Conservation (phyloP, 1,140 invertebrate species). For the Drosophila asahinai region DNA sequence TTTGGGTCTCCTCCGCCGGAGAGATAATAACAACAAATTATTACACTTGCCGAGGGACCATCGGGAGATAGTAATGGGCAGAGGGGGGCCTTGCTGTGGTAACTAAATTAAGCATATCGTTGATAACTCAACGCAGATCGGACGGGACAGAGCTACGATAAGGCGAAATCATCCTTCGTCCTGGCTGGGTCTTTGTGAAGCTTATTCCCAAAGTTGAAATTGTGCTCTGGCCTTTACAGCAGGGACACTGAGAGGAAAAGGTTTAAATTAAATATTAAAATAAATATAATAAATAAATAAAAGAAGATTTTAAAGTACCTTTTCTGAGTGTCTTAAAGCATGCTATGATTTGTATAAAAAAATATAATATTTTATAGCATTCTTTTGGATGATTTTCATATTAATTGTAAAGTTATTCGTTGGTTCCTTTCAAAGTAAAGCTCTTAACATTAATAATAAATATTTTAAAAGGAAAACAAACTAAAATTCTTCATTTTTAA, state of each 20-base stretch:
- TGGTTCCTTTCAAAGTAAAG: too few species aligned
- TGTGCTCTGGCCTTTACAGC: neutral
- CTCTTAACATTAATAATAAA: too few species aligned
- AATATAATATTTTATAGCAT: too few species aligned
- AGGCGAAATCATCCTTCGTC: conserved; percentile 29
- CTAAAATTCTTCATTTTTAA: too few species aligned
- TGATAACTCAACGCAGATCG: conserved; percentile 72
- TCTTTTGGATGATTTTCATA: too few species aligned
- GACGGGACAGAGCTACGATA: conserved; percentile 45
- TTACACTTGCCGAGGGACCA: conserved; percentile 60
- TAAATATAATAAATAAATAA: too few species aligned
- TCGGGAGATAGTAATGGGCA: neutral
- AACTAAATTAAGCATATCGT: conserved; percentile 68
- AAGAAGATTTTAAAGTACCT: too few species aligned
- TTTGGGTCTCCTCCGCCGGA: conserved; percentile 36
- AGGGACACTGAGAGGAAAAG: conserved; percentile 4
- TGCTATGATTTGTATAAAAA: too few species aligned
- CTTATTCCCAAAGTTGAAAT: conserved; percentile 29
- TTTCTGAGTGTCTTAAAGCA: too few species aligned
- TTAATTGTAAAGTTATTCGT: too few species aligned
- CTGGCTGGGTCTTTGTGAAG: conserved; percentile 20
- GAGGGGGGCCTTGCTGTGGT: conserved; percentile 3
- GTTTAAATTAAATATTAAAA: too few species aligned
- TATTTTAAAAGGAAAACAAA: too few species aligned
- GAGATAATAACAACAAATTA: conserved; percentile 66